Conservation (phyloP, 2,113 vertebrate genomes). For the Cyanoderma ruficeps region DNA sequence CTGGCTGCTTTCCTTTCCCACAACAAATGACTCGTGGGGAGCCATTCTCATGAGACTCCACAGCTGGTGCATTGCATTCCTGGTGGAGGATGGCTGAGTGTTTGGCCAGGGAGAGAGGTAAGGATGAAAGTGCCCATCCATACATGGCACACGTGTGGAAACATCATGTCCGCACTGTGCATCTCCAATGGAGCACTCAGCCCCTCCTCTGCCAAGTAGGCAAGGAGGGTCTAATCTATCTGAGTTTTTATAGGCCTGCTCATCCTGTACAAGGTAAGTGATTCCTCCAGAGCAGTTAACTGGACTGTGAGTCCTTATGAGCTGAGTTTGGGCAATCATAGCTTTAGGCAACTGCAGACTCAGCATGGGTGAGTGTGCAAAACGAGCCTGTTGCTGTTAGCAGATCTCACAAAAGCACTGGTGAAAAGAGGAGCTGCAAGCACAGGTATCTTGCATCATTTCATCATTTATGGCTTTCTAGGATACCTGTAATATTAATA, state of each 20-base stretch:
- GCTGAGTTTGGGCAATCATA: neutral
- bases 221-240: neutral
- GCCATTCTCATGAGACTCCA: neutral
- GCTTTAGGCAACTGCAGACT: neutral
- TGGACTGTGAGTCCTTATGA: neutral
- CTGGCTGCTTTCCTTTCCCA: neutral
- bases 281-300: neutral
- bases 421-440: neutral
- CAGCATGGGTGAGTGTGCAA: neutral
- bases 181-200: neutral
- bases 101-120: neutral
- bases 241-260: neutral
- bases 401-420: neutral
- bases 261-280: neutral
- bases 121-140: neutral
- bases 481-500: neutral
- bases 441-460: neutral
- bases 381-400: neutral
- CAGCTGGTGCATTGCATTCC: neutral
- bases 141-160: neutral
- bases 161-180: fast-evolving
- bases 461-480: neutral
- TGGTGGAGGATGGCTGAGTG: neutral
- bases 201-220: neutral
- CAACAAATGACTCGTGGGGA: neutral